Conservation (phyloP, 2,888 invertebrate genomes). For the Himalopsyche anomala region DNA sequence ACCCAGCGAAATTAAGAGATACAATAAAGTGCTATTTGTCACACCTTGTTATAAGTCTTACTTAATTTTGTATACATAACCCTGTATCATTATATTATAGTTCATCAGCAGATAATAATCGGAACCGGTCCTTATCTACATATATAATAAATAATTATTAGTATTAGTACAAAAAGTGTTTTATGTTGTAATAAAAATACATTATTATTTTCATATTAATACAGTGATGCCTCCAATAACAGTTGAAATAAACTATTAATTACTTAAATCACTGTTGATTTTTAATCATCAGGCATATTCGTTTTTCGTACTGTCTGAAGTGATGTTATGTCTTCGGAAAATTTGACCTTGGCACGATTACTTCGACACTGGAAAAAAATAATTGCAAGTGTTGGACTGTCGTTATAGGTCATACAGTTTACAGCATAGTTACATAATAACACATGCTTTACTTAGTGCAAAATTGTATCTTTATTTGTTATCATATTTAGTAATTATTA, state of each 20-base stretch:
- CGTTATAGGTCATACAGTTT: neutral
- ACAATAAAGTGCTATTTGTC: too few species aligned
- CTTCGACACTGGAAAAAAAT: neutral
- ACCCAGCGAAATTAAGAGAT: too few species aligned
- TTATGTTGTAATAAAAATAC: too few species aligned
- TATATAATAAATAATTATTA: too few species aligned
- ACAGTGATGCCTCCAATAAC: too few species aligned
- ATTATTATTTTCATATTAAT: too few species aligned
- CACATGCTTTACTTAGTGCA: neutral
- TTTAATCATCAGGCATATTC: neutral
- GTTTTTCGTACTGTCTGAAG: neutral
- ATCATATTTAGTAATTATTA: neutral
- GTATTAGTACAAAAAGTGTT: too few species aligned
- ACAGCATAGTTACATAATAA: neutral
- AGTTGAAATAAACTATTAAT: neutral
- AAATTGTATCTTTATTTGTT: neutral
- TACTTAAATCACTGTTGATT: neutral
- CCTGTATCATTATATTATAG: too few species aligned
- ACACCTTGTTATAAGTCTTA: too few species aligned
- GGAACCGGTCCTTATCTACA: too few species aligned
- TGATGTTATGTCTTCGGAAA: neutral
- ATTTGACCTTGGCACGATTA: neutral
- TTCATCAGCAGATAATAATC: too few species aligned
- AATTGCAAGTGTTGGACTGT: neutral
- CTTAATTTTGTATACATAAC: too few species aligned